These are phyloP conservation scores for Cyanistes caeruleus DNA, from an alignment of 2,113 vertebrate species.

Conservation along the genomic window DNA sequence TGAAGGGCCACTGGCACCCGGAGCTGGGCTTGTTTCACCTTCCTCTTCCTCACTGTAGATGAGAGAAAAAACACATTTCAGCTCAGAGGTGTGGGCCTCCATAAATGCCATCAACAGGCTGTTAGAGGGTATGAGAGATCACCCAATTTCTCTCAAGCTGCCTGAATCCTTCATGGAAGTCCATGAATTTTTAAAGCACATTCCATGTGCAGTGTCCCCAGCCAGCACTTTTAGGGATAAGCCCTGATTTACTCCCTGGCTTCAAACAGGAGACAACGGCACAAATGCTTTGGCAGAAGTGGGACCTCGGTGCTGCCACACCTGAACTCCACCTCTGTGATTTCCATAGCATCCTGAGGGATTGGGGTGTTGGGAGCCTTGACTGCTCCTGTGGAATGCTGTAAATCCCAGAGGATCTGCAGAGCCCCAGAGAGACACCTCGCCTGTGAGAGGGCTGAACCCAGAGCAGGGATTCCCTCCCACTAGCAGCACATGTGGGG, in stretches of 20 bases:
- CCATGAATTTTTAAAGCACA: not conserved
- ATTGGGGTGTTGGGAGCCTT: not conserved
- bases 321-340: fast-evolving
- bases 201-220: not conserved
- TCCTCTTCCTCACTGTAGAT: fast-evolving
- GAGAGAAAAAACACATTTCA: not conserved
- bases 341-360: not conserved
- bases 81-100: not conserved
- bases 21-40: not conserved
- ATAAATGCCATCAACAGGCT: fast-evolving
- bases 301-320: not conserved
- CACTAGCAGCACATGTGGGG: fast-evolving
- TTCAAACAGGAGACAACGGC: not conserved
- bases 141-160: not conserved
- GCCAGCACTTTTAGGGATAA: not conserved
- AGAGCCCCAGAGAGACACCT: not conserved
- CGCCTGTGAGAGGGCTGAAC: not conserved
- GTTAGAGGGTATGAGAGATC: not conserved
- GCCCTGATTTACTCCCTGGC: not conserved
- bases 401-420: not conserved
- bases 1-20: fast-evolving
- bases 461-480: not conserved
- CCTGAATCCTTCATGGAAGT: not conserved
- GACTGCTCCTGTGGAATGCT: fast-evolving
- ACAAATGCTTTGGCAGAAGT: fast-evolving